Evolutionary conservation across 2,113 vertebrate genomes (phyloP).

Genomic region (Zeus faber): DNA sequence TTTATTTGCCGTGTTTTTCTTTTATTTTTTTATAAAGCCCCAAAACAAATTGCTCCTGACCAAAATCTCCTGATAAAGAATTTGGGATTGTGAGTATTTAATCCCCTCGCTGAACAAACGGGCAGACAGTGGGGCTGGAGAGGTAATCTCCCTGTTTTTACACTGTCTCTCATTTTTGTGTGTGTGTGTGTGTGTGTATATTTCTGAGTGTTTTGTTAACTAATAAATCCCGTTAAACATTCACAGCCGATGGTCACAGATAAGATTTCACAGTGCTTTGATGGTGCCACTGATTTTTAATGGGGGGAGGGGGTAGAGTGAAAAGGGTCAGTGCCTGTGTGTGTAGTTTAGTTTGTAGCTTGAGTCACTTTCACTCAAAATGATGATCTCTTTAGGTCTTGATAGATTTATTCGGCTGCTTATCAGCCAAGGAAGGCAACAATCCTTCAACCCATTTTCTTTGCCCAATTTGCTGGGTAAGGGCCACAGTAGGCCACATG

Average conservation of each 20-base stretch:
- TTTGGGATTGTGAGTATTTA: conserved; percentile 46
- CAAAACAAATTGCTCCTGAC: conserved; percentile 56
- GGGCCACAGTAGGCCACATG: too few relatives aligned
- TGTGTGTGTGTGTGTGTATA: conserved; percentile 26
- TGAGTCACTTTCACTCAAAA: too few relatives aligned
- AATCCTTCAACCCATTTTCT: too few relatives aligned
- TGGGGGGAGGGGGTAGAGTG: background rate
- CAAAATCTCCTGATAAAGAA: conserved; percentile 65
- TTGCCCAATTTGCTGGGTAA: too few relatives aligned
- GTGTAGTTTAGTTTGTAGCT: background rate
- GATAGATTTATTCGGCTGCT: too few relatives aligned
- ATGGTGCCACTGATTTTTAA: conserved; percentile 15
- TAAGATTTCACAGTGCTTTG: conserved; percentile 29
- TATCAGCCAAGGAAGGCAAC: too few relatives aligned
- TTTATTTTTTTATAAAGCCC: too few relatives aligned
- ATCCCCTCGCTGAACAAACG: conserved; percentile 57
- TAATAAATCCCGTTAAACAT: conserved; percentile 60
- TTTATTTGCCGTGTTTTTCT: conserved; percentile 49
- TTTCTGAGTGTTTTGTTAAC: conserved; percentile 44
- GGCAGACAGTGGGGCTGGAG: conserved; percentile 44
- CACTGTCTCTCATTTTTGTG: conserved; percentile 34
- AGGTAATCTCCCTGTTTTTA: conserved; percentile 60
- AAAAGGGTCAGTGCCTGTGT: background rate
- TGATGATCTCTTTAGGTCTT: too few relatives aligned
- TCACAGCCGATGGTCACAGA: conserved; percentile 35